Evolutionary conservation across 2,888 invertebrate species (phyloP).

Genomic region (Conchocele bisecta): DNA sequence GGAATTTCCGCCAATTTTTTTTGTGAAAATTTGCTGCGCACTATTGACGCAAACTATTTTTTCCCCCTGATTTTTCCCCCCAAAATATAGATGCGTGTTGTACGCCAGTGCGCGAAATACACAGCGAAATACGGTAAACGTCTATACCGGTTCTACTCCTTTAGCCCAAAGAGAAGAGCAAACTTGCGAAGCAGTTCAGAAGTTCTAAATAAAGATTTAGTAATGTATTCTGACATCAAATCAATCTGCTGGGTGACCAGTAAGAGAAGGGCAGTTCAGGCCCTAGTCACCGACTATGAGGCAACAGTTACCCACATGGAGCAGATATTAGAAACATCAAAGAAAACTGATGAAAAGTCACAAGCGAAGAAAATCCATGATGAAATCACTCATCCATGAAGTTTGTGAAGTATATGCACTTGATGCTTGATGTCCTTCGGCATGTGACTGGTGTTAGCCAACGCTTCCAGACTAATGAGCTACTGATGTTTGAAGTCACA

Average conservation of each 20-base stretch:
- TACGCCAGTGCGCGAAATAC: constrained; percentile 29
- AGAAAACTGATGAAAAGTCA: constrained; percentile 23
- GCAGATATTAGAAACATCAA: constrained; percentile 18
- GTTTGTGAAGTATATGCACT: constrained; percentile 41
- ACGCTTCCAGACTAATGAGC: constrained; percentile 20
- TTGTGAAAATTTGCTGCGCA: constrained; percentile 29
- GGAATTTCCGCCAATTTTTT: constrained; percentile 33
- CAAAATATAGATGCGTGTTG: constrained; percentile 32
- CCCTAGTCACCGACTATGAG: constrained; percentile 13
- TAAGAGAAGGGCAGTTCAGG: constrained; percentile 23
- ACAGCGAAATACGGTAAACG: constrained; percentile 19
- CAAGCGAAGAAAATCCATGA: constrained; percentile 25
- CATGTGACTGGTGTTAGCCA: constrained; percentile 19
- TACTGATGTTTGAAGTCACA: constrained; percentile 18
- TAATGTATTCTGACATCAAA: constrained; percentile 32
- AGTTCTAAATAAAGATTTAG: constrained; percentile 13
- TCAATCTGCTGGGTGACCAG: constrained; percentile 35
- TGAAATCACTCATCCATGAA: constrained; percentile 18
- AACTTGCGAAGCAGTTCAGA: not conserved
- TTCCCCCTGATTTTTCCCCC: constrained; percentile 16
- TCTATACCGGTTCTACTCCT: constrained; percentile 25
- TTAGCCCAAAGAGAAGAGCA: constrained; percentile 31
- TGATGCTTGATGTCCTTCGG: constrained; percentile 29
- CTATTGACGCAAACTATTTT: constrained; percentile 15
- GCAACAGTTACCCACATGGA: constrained; percentile 33